phyloP scores from a whole-genome alignment of 2,797 vertebrate genomes.

The Harpagifer antarcticus region DNA sequence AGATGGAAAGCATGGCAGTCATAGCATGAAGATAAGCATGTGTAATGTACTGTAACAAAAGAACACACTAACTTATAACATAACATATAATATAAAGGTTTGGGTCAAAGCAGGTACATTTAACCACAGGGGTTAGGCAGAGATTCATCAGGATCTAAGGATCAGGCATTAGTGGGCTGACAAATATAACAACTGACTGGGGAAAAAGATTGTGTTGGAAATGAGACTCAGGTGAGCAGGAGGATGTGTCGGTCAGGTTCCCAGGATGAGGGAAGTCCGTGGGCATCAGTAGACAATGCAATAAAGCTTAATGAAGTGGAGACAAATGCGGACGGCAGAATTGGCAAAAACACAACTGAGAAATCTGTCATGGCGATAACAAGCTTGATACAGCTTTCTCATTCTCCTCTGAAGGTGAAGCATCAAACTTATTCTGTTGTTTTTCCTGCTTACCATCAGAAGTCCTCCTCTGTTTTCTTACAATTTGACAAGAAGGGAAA shows the following conservation, averaged over 20 bases:
- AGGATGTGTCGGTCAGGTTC: not conserved
- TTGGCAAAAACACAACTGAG: not conserved
- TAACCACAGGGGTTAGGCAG: not conserved
- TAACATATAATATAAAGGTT: not conserved
- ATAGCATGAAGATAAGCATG: not conserved
- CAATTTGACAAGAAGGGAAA: constrained; percentile 43
- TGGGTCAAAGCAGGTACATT: not conserved
- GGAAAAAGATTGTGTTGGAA: not conserved
- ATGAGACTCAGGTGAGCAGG: constrained; percentile 5
- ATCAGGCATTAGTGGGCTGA: no score
- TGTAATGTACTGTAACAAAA: not conserved
- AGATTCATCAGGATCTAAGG: no score
- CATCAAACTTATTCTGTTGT: constrained; percentile 12
- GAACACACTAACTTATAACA: not conserved
- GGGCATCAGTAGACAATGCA: not conserved
- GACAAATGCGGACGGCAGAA: not conserved
- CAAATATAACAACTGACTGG: not conserved
- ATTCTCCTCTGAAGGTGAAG: not conserved
- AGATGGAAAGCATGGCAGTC: not conserved
- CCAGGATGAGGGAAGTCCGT: not conserved
- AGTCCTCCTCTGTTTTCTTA: constrained; percentile 28
- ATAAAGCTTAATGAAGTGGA: not conserved
- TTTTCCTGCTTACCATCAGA: constrained; percentile 24
- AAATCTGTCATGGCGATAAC: not conserved
- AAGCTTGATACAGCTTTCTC: not conserved